These are phyloP conservation scores for Nomada ferruginata DNA, from an alignment of 2,888 invertebrate genomes.

Conservation along the genomic window DNA sequence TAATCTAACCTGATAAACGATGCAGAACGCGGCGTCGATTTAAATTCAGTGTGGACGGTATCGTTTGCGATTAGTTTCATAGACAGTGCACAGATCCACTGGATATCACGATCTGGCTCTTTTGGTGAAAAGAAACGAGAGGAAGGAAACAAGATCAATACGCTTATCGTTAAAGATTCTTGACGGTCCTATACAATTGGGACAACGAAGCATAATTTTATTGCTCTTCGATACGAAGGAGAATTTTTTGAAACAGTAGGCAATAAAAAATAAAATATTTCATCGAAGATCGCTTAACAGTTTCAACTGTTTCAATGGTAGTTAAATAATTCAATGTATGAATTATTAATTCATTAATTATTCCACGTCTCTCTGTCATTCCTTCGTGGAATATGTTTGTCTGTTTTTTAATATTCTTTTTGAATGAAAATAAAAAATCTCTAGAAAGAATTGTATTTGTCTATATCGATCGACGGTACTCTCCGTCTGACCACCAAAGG, in stretches of 20 bases:
- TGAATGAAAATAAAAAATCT: no score
- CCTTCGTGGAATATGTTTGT: no score
- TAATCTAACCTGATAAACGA: conserved; percentile 36
- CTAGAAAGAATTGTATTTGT: no score
- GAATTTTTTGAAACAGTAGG: neutral
- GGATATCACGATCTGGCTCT: neutral
- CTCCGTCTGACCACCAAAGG: neutral
- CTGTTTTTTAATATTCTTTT: no score
- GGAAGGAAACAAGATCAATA: conserved; percentile 1
- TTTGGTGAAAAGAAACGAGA: neutral
- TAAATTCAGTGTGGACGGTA: neutral
- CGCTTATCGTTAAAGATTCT: neutral
- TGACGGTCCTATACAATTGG: neutral
- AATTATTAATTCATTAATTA: no score
- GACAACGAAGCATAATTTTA: neutral
- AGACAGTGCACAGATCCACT: neutral
- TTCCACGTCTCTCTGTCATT: no score
- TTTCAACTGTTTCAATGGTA: no score
- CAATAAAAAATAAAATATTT: no score
- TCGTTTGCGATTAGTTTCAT: conserved; percentile 12
- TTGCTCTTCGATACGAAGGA: neutral
- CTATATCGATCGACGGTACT: neutral
- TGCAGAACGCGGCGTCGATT: conserved; percentile 7
- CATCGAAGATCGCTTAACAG: no score
- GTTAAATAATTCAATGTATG: no score